Evolutionary conservation across 2,113 vertebrate species (phyloP), one percentile per base, ranked within the genome.

Genomic region (Dascyllus trimaculatus): DNA sequence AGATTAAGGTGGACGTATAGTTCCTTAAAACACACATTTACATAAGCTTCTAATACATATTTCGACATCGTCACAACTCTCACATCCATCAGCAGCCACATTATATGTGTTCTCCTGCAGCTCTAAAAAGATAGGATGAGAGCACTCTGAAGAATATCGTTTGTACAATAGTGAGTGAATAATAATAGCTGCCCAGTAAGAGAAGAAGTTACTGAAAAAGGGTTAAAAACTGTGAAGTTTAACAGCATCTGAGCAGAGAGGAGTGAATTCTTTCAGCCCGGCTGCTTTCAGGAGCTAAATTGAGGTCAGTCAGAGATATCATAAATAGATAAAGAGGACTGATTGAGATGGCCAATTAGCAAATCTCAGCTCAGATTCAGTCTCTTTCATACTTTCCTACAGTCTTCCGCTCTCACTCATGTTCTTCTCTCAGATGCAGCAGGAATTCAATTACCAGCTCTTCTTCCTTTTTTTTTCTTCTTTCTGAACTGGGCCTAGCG

Each of bases 391-490:
- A 35, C 43, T 78, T 58, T 45, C 71, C 71, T 75, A 1, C 62
- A 71, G 69, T 62, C 60, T 49, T 66, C 67, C 52, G 17, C 71
- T 61, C 70, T 72, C 75, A 71, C 69, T 69, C 75, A 17, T 52
- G 64, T 66, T 89, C 71, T 62, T 49, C 48, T 87, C 85, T 84
- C 74, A 81, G 62, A 86, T 90, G 68, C 77, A 84, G 82, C 84
- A 89, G 35, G 75, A 91, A 91, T 93, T 94, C 77, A 92, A 92
- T 93, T 93, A 93, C 79, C 85, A 84, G 77, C 87, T 83, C 87
- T 81, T 88, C 58, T 82, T 81, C 51, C 4, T 59, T 66, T 54
- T 73, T 54, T 25, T 61, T 19, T 2, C 63, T 21, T 67, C 58
- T 80, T 70, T 78, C 78, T 90, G 81, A 85, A 82, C 85, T 71